phyloP scores from a whole-genome alignment of 2,113 vertebrate species.

The Paedocypris sp. region DNA sequence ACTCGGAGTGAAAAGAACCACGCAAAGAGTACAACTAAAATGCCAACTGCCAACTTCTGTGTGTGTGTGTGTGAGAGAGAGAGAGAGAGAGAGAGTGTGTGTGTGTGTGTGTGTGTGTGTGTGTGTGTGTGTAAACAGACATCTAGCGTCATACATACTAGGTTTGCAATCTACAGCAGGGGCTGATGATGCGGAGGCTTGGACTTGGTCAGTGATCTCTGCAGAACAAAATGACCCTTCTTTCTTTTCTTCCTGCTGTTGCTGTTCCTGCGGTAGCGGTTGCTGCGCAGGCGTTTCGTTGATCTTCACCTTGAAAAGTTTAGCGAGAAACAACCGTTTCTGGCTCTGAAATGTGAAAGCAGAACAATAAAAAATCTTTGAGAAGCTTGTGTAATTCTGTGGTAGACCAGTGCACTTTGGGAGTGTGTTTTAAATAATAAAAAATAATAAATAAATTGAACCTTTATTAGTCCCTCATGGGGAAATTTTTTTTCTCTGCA shows the following conservation, averaged over 20 bases:
- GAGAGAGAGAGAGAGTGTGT: neutral
- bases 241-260: conserved; percentile 24
- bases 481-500: no score
- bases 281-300: conserved; percentile 34
- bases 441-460: no score
- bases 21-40: neutral
- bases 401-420: no score
- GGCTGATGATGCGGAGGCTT: conserved; percentile 71
- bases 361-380: neutral
- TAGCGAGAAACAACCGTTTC: conserved; percentile 61
- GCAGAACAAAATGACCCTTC: conserved; percentile 49
- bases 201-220: conserved; percentile 74
- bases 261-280: conserved; percentile 37
- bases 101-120: conserved; percentile 33
- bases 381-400: neutral
- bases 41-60: no score
- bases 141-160: conserved; percentile 84
- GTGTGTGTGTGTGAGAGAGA: neutral
- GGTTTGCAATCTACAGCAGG: conserved; percentile 74
- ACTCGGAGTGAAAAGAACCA: no score
- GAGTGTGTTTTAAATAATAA: no score
- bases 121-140: conserved; percentile 20
- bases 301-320: conserved; percentile 51
- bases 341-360: conserved; percentile 36
- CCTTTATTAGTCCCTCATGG: no score